A percentile compares a stretch with the other conserved stretches of the same genome.
These are phyloP conservation scores for Pararge aegeria DNA, from an alignment of 1,140 invertebrate genomes.

Conservation along the genomic window DNA sequence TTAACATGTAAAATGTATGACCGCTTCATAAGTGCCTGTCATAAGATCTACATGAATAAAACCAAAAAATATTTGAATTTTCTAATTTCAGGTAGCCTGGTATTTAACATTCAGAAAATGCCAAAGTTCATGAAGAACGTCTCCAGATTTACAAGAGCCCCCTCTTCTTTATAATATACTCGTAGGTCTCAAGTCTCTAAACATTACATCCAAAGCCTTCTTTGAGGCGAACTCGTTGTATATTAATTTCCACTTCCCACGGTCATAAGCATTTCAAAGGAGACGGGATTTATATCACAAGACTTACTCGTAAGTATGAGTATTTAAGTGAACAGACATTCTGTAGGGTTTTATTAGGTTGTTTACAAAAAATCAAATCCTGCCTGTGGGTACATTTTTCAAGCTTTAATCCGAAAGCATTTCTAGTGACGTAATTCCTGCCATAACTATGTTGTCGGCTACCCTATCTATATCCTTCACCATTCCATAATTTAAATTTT, in stretches of 20 bases:
- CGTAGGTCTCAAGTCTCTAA: background rate
- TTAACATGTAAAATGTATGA: too few species aligned
- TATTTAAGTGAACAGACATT: background rate
- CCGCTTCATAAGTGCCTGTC: too few species aligned
- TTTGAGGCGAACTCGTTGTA: conserved; percentile 13
- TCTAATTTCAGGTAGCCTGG: too few species aligned
- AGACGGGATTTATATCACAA: conserved; percentile 21
- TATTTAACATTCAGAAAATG: too few species aligned
- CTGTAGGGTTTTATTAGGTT: background rate
- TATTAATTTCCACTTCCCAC: conserved; percentile 24
- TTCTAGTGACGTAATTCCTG: too few species aligned
- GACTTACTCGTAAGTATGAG: background rate
- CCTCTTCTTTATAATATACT: background rate
- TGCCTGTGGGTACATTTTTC: background rate
- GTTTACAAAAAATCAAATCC: background rate
- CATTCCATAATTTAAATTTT: too few species aligned
- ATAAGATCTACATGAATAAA: too few species aligned
- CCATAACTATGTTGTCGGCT: too few species aligned
- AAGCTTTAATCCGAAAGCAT: background rate
- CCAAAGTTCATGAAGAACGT: too few species aligned
- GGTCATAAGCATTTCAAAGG: conserved; percentile 21
- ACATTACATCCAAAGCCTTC: background rate
- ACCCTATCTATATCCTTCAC: too few species aligned
- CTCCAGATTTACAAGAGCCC: background rate
- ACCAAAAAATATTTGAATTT: too few species aligned